These are phyloP conservation scores for Aethina tumida DNA, from an alignment of 1,140 invertebrate genomes.

Conservation along the genomic window DNA sequence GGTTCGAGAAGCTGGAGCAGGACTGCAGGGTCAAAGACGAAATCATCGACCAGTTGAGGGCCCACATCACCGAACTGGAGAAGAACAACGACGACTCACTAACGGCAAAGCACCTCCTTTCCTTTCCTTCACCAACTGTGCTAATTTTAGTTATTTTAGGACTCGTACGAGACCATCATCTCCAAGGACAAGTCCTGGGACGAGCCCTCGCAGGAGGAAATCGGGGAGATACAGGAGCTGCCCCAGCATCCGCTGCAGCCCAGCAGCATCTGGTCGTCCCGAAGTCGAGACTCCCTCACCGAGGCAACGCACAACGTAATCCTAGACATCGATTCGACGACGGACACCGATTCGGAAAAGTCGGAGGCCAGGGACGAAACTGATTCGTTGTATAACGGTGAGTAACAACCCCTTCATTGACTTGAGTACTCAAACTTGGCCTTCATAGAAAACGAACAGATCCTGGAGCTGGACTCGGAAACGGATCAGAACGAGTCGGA, in stretches of 20 bases:
- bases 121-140: not conserved
- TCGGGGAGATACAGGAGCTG: constrained; percentile 44
- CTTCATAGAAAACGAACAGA: constrained; percentile 16
- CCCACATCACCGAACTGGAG: constrained; percentile 58
- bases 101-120: constrained; percentile 30
- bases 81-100: constrained; percentile 43
- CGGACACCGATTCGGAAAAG: too few relatives aligned
- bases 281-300: too few relatives aligned
- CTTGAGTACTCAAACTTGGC: not conserved
- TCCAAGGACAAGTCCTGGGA: constrained; percentile 44
- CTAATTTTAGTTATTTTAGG: constrained; percentile 20
- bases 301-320: constrained; percentile 36
- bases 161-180: constrained; percentile 33
- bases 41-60: constrained; percentile 64
- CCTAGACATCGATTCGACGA: constrained; percentile 42
- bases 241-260: constrained; percentile 39
- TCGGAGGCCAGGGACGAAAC: too few relatives aligned
- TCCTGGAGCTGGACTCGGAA: constrained; percentile 19
- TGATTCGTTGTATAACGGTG: too few relatives aligned
- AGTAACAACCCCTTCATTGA: not conserved
- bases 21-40: constrained; percentile 67
- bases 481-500: constrained; percentile 21
- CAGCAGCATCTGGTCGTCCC: constrained; percentile 28
- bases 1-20: constrained; percentile 60
- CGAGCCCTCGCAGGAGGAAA: constrained; percentile 47